Conservation (phyloP, 1,140 invertebrate genomes). For the Cheumatopsyche charites region DNA sequence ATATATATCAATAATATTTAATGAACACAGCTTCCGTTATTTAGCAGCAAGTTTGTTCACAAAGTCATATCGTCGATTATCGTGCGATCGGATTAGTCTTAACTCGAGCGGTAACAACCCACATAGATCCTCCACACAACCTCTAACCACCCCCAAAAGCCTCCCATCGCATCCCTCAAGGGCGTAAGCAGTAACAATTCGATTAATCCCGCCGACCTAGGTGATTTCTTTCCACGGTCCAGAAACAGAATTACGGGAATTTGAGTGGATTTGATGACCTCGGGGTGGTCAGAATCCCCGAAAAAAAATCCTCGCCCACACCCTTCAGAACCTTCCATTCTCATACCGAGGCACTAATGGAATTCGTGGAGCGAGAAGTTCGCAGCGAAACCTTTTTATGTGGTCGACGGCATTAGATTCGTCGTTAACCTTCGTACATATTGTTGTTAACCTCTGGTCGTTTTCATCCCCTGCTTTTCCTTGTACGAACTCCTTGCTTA, state of each 20-base stretch:
- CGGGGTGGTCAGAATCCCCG: background rate
- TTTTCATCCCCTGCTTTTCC: too few relatives aligned
- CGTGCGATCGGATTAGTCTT: slow-evolving; percentile 8
- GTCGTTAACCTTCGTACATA: too few relatives aligned
- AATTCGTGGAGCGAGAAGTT: slow-evolving; percentile 40
- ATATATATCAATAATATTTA: too few relatives aligned
- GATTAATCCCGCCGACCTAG: slow-evolving; percentile 38
- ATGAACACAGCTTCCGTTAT: too few relatives aligned
- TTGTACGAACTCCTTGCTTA: too few relatives aligned
- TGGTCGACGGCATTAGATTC: background rate
- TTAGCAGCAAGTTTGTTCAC: too few relatives aligned
- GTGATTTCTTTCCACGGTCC: slow-evolving; percentile 33
- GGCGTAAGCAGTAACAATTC: slow-evolving; percentile 36
- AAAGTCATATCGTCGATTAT: slow-evolving; percentile 13
- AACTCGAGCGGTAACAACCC: background rate
- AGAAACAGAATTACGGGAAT: slow-evolving; percentile 47
- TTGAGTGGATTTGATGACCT: slow-evolving; percentile 48
- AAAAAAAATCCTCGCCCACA: slow-evolving; percentile 2
- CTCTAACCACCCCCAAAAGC: too few relatives aligned
- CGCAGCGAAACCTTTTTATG: background rate
- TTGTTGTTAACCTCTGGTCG: too few relatives aligned
- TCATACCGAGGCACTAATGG: slow-evolving; percentile 38
- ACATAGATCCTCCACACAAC: background rate
- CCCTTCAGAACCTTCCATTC: background rate
- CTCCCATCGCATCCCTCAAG: background rate